Evolutionary conservation across 1,140 invertebrate species (phyloP).

Genomic region (Diachasmimorpha longicaudata): DNA sequence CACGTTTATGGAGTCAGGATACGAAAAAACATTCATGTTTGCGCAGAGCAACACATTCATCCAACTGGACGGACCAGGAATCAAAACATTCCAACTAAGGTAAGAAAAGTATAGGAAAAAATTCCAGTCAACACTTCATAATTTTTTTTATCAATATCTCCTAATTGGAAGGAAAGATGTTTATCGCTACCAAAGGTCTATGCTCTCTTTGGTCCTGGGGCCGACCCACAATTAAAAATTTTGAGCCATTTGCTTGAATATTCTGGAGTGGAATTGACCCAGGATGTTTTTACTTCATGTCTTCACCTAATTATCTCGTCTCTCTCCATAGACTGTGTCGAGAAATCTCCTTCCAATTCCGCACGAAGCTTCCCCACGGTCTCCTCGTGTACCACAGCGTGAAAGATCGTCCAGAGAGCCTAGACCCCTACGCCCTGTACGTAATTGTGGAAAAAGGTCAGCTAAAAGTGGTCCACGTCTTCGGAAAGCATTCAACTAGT

Average conservation of each 20-base stretch:
- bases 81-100: slow-evolving; percentile 85
- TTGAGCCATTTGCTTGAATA: too few species aligned
- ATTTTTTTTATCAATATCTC: too few species aligned
- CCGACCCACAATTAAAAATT: too few species aligned
- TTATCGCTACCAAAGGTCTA: too few species aligned
- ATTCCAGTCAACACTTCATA: too few species aligned
- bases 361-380: slow-evolving; percentile 84
- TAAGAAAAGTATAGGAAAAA: slow-evolving; percentile 47
- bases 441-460: slow-evolving; percentile 89
- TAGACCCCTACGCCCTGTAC: slow-evolving; percentile 84
- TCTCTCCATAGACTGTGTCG: slow-evolving; percentile 72
- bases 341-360: slow-evolving; percentile 87
- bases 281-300: background rate
- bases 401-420: slow-evolving; percentile 76
- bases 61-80: slow-evolving; percentile 83
- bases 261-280: too few species aligned
- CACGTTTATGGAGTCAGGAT: slow-evolving; percentile 81
- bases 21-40: slow-evolving; percentile 83
- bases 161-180: too few species aligned
- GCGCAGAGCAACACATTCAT: slow-evolving; percentile 87
- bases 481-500: slow-evolving; percentile 83
- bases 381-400: slow-evolving; percentile 88
- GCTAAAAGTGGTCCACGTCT: slow-evolving; percentile 88
- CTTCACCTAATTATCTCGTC: background rate
- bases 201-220: too few species aligned